Evolutionary conservation across 2,797 vertebrate species (phyloP).

Genomic region (Tadarida brasiliensis): DNA sequence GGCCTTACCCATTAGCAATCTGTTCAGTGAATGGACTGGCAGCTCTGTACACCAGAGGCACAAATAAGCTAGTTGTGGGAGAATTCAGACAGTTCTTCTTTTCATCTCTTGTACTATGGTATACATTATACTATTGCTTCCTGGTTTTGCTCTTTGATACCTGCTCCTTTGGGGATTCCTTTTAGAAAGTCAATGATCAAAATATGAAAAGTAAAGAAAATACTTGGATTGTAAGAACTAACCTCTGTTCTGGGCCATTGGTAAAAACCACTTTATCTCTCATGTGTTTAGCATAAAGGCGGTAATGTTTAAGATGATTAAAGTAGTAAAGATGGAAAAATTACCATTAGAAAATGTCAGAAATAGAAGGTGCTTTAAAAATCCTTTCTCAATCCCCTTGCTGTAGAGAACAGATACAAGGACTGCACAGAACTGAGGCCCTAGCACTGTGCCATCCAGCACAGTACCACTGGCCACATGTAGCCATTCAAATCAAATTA

Average conservation of each 20-base stretch:
- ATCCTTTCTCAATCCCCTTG: background rate
- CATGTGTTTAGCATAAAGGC: background rate
- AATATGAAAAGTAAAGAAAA: conserved; percentile 40
- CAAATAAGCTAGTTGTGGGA: background rate
- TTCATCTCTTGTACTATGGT: background rate
- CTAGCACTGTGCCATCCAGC: background rate
- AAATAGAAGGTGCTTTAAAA: conserved; percentile 1
- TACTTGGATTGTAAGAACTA: background rate
- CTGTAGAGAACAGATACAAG: background rate
- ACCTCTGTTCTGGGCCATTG: background rate
- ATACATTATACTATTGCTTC: background rate
- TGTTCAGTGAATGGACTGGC: background rate
- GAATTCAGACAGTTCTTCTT: background rate
- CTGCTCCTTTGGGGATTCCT: conserved; percentile 11
- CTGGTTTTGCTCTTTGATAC: background rate
- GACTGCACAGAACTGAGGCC: background rate
- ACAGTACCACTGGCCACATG: background rate
- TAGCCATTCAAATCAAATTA: background rate
- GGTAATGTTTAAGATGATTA: background rate
- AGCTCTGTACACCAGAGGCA: background rate
- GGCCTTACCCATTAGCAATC: background rate
- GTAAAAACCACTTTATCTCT: background rate
- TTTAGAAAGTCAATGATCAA: conserved; percentile 33
- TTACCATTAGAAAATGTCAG: background rate
- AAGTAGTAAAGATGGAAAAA: conserved; percentile 29